phyloP scores from a whole-genome alignment of 2,113 vertebrate species.

The Aldabrachelys gigantea region DNA sequence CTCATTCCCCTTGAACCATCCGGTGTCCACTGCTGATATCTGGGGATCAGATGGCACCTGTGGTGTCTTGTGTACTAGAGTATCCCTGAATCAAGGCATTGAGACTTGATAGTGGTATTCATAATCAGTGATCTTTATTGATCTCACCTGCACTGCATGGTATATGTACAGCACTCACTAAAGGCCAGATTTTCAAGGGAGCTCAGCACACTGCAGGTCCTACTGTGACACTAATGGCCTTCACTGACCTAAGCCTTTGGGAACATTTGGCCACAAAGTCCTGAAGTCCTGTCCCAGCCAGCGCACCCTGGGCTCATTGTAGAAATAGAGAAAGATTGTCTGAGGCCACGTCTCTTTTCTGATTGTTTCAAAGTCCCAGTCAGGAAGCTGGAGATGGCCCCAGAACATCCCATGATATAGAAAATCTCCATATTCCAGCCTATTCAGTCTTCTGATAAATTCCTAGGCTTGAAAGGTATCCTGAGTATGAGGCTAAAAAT shows the following conservation, averaged over 20 bases:
- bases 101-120: neutral
- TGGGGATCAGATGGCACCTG: neutral
- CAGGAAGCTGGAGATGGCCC: neutral
- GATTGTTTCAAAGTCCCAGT: neutral
- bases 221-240: neutral
- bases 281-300: neutral
- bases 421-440: neutral
- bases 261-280: neutral
- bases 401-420: neutral
- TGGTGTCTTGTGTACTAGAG: neutral
- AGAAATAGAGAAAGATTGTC: neutral
- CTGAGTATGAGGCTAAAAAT: neutral
- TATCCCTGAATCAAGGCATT: neutral
- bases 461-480: neutral
- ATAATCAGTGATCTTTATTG: no score
- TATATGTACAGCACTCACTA: neutral
- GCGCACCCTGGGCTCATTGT: neutral
- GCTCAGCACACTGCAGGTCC: neutral
- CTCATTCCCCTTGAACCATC: neutral
- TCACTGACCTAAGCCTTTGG: neutral
- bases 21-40: rapidly evolving
- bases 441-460: neutral
- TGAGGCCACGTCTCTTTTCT: neutral
- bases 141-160: neutral
- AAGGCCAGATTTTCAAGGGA: neutral